Conservation (phyloP, 2,113 vertebrate genomes). For the Oriolus oriolus region DNA sequence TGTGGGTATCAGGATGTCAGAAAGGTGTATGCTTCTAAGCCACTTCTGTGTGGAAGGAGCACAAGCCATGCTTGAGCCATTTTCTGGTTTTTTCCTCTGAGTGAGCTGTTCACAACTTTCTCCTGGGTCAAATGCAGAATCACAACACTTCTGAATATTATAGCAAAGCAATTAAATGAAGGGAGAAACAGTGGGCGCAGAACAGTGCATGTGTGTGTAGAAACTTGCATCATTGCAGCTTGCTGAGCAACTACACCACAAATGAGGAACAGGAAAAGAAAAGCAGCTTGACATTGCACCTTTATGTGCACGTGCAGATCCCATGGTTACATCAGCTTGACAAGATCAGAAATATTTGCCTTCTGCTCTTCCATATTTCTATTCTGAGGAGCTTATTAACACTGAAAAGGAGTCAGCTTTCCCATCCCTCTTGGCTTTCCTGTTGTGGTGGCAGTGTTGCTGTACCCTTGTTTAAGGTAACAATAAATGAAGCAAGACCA, state of each 20-base stretch:
- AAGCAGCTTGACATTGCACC: neutral
- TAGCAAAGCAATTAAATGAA: neutral
- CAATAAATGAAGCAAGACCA: neutral
- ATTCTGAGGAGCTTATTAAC: neutral
- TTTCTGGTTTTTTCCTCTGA: neutral
- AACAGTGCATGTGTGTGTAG: neutral
- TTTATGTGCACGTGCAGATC: neutral
- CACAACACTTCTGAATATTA: neutral
- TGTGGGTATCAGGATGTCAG: neutral
- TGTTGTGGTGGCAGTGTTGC: neutral
- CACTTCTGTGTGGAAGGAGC: neutral
- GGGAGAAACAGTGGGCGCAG: neutral
- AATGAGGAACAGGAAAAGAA: neutral
- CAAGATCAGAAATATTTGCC: neutral
- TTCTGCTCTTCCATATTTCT: neutral
- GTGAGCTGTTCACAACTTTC: neutral
- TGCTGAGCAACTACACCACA: neutral
- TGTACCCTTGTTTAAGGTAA: neutral
- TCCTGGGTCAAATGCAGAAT: neutral
- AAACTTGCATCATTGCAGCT: neutral
- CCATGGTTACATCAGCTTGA: neutral
- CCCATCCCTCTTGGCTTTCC: neutral
- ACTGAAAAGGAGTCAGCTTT: neutral
- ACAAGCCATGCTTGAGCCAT: neutral
- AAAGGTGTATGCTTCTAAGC: neutral